Evolutionary conservation across 2,113 vertebrate genomes (phyloP).

Genomic region (Phylloscopus whistleri): DNA sequence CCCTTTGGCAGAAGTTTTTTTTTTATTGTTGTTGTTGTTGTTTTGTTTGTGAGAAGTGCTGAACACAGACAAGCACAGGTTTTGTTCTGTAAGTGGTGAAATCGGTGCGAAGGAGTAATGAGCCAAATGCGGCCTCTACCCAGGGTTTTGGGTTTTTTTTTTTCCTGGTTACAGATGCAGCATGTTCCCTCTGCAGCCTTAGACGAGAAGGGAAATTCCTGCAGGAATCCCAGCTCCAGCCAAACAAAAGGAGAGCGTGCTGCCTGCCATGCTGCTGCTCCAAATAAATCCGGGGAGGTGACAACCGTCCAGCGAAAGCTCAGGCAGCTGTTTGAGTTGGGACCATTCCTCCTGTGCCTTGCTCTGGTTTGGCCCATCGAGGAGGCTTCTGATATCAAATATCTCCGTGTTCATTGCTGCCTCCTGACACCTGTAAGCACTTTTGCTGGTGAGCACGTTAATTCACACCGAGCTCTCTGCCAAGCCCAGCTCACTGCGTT

Average conservation of each 20-base stretch:
- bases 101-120: accelerated
- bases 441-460: neutral
- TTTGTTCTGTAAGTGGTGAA: neutral
- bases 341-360: neutral
- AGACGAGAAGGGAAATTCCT: neutral
- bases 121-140: neutral
- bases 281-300: neutral
- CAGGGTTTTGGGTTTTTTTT: neutral
- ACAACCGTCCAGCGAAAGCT: accelerated
- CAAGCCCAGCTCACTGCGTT: neutral
- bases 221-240: neutral
- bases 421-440: neutral
- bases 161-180: neutral
- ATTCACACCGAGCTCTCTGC: neutral
- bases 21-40: too few relatives aligned
- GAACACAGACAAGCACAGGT: neutral
- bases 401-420: neutral
- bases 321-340: neutral
- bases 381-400: neutral
- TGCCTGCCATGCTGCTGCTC: neutral
- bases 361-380: neutral
- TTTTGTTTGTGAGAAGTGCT: neutral
- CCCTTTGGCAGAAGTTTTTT: too few relatives aligned
- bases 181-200: neutral
- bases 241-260: neutral